These are phyloP conservation scores for Carlito syrichta DNA, from an alignment of 2,113 vertebrate species.

Conservation along the genomic window DNA sequence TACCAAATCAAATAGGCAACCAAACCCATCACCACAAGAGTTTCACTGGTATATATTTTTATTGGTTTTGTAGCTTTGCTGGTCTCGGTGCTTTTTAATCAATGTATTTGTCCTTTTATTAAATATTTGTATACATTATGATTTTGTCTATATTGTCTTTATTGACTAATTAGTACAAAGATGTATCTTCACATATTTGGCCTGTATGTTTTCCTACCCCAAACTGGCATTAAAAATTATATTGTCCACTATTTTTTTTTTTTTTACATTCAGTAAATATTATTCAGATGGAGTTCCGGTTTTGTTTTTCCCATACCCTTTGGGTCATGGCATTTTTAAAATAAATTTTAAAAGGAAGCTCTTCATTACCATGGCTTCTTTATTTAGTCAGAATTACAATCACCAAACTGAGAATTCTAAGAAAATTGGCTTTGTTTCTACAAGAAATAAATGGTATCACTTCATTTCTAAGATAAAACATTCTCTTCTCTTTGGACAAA, in stretches of 20 bases:
- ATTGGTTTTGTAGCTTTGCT: background rate
- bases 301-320: background rate
- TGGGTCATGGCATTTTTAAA: background rate
- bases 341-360: background rate
- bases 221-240: background rate
- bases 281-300: background rate
- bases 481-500: slow-evolving; percentile 53
- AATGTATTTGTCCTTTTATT: background rate
- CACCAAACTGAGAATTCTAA: background rate
- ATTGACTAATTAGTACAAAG: background rate
- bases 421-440: background rate
- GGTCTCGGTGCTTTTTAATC: background rate
- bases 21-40: background rate
- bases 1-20: background rate
- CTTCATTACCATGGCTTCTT: background rate
- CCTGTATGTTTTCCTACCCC: background rate
- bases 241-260: background rate
- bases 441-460: background rate
- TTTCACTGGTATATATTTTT: background rate
- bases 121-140: background rate
- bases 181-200: background rate
- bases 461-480: background rate
- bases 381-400: background rate
- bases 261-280: slow-evolving; percentile 5
- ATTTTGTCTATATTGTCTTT: background rate